Base-by-base conservation (phyloP, 2,797 vertebrate species). In the Brotula barbata region DNA sequence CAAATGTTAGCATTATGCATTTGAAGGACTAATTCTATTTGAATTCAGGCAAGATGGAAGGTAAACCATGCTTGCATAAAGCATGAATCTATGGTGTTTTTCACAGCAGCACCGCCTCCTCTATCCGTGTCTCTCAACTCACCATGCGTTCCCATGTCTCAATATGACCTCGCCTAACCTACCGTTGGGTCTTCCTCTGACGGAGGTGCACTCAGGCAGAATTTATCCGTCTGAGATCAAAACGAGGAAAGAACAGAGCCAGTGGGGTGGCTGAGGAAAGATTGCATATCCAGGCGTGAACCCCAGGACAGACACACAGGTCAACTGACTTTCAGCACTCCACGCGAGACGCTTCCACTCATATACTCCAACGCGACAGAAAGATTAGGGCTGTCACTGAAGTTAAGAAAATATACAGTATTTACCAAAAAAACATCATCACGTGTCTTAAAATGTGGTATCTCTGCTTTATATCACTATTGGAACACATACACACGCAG, bases 221-320 rank as follows among this genome's bases (percentile, higher is more conserved):
- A 90, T 87, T 71, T 81, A 89, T 90, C 81, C 49, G 66, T 89
- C 86, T 87, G 68, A 85, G 85, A 88, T 86, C 81, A 87, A 89
- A 89, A 81, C 52, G 51, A 68, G 58, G 68, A 57, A 54, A 43
- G 33, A 67, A 64, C 64, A 59, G 64, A 76, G 57, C 53, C 55
- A 66, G 75, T 33, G 64, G 71, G 75, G 46, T 37, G 44, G 77
- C 60, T 42, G 71, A 81, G 77, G 85, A 84, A 77, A 83, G 70
- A 83, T 77, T 82, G 84, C 56, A 85, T 73, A 84, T 80, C 81
- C 78, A 87, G 75, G 81, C 68, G 58, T 86, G 81, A 87, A 86
- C 81, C 70, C 72, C 66, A 15, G 53, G 64, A 81, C 59, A 45
- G 45, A 47, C 50, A 1, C 69, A 68, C 57, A 75, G 81, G 83